phyloP scores from a whole-genome alignment of 2,113 vertebrate genomes.

The Saccopteryx bilineata region DNA sequence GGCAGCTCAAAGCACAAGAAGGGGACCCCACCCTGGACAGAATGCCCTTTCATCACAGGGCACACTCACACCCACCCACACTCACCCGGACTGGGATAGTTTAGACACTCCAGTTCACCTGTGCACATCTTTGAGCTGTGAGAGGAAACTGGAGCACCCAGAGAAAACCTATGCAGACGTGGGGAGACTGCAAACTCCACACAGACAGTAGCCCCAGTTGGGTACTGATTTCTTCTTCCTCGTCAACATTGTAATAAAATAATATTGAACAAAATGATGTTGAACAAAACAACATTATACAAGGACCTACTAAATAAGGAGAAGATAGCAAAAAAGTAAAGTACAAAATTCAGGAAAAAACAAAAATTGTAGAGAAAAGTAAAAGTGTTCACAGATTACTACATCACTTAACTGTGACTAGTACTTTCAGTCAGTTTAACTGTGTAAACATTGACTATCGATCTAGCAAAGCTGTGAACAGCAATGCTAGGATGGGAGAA shows the following conservation, averaged over 20 bases:
- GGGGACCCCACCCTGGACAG: background rate
- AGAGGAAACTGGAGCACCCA: background rate
- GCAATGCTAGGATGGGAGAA: background rate
- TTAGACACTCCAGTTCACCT: background rate
- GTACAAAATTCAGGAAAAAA: background rate
- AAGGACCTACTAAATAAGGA: background rate
- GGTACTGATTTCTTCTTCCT: background rate
- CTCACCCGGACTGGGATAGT: background rate
- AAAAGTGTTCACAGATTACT: slow-evolving; percentile 21
- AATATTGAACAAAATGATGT: background rate
- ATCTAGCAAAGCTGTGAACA: slow-evolving; percentile 17
- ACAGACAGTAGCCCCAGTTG: too few relatives aligned
- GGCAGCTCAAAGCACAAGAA: background rate
- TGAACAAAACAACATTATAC: background rate
- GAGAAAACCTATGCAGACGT: background rate
- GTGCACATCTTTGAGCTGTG: background rate
- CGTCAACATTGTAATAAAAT: background rate
- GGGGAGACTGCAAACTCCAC: background rate
- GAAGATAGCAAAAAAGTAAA: background rate
- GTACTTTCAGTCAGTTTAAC: background rate
- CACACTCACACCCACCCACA: background rate
- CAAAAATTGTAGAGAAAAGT: background rate
- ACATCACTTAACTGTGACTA: background rate
- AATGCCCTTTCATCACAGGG: background rate
- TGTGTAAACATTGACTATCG: background rate